Evolutionary conservation across 1,140 invertebrate genomes (phyloP).

Genomic region (Pogonognathellus flavescens): DNA sequence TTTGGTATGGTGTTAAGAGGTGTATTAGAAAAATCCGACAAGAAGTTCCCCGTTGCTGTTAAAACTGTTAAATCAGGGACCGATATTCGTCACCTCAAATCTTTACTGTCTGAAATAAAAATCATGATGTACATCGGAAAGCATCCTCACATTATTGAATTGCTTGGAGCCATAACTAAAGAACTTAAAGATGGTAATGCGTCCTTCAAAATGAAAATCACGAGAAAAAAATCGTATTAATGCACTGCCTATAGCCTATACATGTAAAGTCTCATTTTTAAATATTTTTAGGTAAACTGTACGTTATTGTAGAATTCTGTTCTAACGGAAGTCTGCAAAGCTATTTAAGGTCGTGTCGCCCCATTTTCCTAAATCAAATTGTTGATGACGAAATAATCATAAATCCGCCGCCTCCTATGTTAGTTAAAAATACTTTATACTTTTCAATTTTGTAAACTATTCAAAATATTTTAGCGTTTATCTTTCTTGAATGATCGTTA

Average conservation of each 20-base stretch:
- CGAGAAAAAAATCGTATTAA: no score
- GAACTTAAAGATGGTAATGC: slow-evolving; percentile 66
- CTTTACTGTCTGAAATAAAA: slow-evolving; percentile 74
- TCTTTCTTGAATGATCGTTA: not conserved
- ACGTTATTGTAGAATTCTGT: slow-evolving; percentile 51
- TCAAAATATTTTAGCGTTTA: not conserved
- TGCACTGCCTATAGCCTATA: no score
- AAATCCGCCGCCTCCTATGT: no score
- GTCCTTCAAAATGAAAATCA: no score
- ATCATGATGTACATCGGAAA: slow-evolving; percentile 71
- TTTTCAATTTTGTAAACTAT: not conserved
- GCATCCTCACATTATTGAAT: slow-evolving; percentile 74
- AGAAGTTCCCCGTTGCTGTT: slow-evolving; percentile 69
- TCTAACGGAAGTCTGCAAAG: slow-evolving; percentile 39
- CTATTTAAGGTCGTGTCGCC: not conserved
- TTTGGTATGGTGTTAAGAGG: slow-evolving; percentile 73
- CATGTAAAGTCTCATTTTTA: no score
- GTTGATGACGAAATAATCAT: slow-evolving; percentile 13
- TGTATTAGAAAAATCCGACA: not conserved
- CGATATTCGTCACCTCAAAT: slow-evolving; percentile 67
- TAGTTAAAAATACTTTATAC: no score
- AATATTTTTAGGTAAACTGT: slow-evolving; percentile 23
- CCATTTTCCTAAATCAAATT: slow-evolving; percentile 4
- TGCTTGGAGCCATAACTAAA: slow-evolving; percentile 74
- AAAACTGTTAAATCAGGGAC: slow-evolving; percentile 68